These are phyloP conservation scores for Drosophila subquinaria DNA, from an alignment of 2,888 invertebrate genomes.

Conservation along the genomic window DNA sequence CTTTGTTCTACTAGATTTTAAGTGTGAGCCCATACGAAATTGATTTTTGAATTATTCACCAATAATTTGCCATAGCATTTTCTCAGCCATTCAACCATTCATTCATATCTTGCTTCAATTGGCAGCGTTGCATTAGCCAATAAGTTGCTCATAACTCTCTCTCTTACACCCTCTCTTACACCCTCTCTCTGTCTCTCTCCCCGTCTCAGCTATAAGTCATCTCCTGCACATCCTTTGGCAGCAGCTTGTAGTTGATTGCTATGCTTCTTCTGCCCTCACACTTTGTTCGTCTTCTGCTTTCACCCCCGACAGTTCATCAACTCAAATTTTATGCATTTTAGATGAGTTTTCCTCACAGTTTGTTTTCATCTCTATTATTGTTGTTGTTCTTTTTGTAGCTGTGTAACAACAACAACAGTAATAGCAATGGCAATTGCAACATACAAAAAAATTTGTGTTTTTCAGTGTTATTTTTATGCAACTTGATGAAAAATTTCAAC, in stretches of 20 bases:
- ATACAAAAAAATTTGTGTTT: conserved; percentile 53
- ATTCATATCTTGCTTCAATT: conserved; percentile 50
- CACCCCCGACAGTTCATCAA: conserved; percentile 76
- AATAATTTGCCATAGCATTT: conserved; percentile 37
- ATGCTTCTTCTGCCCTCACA: background rate
- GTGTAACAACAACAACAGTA: conserved; percentile 23
- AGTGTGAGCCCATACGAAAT: conserved; percentile 55
- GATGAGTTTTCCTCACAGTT: conserved; percentile 80
- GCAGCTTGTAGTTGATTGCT: conserved; percentile 72
- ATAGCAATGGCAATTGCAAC: conserved; percentile 5
- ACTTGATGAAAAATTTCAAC: conserved; percentile 81
- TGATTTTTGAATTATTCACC: conserved; percentile 79
- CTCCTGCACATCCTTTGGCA: conserved; percentile 37
- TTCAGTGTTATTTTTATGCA: conserved; percentile 80
- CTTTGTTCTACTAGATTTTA: conserved; percentile 16
- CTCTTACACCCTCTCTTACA: background rate
- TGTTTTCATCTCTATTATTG: conserved; percentile 62
- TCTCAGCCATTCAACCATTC: conserved; percentile 15
- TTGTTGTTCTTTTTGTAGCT: conserved; percentile 38
- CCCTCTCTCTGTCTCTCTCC: conserved; percentile 4
- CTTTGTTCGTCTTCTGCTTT: conserved; percentile 5
- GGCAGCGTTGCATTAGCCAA: conserved; percentile 64
- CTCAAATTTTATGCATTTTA: conserved; percentile 85
- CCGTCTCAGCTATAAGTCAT: conserved; percentile 59
- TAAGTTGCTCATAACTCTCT: conserved; percentile 53